These are phyloP conservation scores for Spongilla lacustris DNA, from an alignment of 37 sponge, comb jelly and placozoan species.

Conservation along the genomic window DNA sequence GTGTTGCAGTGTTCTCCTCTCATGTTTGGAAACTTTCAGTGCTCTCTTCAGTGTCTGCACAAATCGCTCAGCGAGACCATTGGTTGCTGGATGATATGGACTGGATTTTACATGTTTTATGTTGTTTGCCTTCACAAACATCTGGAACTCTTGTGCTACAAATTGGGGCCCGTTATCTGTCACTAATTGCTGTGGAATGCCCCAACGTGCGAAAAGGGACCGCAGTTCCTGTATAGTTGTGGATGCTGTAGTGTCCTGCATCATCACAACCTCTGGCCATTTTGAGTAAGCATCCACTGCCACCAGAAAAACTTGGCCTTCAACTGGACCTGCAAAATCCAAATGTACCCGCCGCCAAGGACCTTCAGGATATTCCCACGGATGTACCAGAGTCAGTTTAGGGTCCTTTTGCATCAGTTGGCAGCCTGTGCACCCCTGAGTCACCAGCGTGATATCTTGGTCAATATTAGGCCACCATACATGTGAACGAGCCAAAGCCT, in stretches of 20 bases:
- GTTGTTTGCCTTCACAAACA: slow-evolving; percentile 21
- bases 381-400: neutral
- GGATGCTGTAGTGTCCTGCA: neutral
- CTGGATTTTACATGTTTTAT: slow-evolving; percentile 13
- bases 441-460: neutral
- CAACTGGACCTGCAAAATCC: slow-evolving; percentile 34
- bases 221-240: neutral
- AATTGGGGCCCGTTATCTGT: slow-evolving; percentile 54
- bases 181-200: slow-evolving; percentile 3
- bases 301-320: slow-evolving; percentile 5
- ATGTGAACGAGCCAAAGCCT: slow-evolving; percentile 10
- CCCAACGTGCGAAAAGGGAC: neutral
- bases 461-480: slow-evolving; percentile 27
- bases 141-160: slow-evolving; percentile 6
- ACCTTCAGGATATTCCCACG: slow-evolving; percentile 7
- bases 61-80: slow-evolving; percentile 5
- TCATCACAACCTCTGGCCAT: slow-evolving; percentile 14
- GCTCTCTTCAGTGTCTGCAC: neutral
- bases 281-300: slow-evolving; percentile 26
- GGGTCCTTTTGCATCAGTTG: neutral
- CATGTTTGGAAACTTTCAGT: neutral
- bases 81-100: slow-evolving; percentile 26
- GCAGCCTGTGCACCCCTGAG: neutral
- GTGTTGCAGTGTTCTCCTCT: neutral
- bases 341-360: slow-evolving; percentile 23